Percentiles rank a stretch among this genome's conserved stretches.
These are phyloP conservation scores for Crenuchus spilurus DNA, from an alignment of 2,797 vertebrate species.

Conservation along the genomic window DNA sequence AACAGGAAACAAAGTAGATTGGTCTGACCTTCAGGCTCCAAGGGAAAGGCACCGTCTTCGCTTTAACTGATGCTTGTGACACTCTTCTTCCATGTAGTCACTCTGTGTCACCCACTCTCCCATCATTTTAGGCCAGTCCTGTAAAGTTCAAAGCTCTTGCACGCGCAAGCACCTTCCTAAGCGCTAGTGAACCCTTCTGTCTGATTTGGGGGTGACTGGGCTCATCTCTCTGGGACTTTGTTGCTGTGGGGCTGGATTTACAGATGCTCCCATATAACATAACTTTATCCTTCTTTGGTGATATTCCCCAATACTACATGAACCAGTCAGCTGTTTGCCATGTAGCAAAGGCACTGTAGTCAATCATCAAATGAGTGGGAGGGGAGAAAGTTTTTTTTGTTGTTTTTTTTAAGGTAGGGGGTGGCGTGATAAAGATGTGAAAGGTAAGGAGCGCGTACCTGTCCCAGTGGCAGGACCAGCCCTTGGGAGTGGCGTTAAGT, in stretches of 20 bases:
- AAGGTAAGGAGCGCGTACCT: constrained; percentile 97
- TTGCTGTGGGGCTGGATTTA: constrained; percentile 73
- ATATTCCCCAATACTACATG: constrained; percentile 61
- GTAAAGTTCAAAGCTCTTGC: constrained; percentile 98
- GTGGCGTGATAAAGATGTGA: constrained; percentile 77
- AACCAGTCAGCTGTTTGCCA: constrained; percentile 70
- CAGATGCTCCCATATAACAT: constrained; percentile 71
- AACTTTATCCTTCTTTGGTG: constrained; percentile 54
- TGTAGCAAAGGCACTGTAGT: constrained; percentile 80
- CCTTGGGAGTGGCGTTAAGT: constrained; percentile 99
- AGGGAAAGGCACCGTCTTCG: constrained; percentile 94
- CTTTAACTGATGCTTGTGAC: constrained; percentile 85
- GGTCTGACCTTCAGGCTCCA: constrained; percentile 99
- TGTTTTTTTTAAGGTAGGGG: constrained; percentile 37
- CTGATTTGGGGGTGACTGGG: constrained; percentile 65
- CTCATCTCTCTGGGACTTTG: constrained; percentile 64
- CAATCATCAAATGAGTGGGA: constrained; percentile 73
- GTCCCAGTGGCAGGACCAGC: constrained; percentile 99
- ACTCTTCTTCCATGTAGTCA: constrained; percentile 82
- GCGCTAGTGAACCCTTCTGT: constrained; percentile 73
- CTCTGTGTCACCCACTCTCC: constrained; percentile 72
- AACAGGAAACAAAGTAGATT: constrained; percentile 95
- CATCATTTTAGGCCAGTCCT: constrained; percentile 87
- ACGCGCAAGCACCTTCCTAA: constrained; percentile 87
- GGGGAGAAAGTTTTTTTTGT: constrained; percentile 64